Evolutionary conservation across 2,113 vertebrate genomes (phyloP).

Genomic region (Polypterus senegalus): DNA sequence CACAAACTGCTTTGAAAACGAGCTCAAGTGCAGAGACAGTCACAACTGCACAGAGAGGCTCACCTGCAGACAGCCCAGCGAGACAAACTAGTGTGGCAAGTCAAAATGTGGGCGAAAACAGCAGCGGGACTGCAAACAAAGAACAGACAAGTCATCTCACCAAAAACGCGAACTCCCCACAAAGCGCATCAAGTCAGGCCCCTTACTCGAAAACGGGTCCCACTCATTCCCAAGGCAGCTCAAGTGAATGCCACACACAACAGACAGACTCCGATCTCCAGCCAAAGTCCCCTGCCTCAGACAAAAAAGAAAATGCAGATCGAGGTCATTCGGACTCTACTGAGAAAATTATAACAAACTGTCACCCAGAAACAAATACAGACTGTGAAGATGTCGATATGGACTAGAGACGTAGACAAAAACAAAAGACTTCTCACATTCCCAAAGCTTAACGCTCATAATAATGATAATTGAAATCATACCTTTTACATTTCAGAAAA

Average conservation of each 20-base stretch:
- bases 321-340: constrained; percentile 45
- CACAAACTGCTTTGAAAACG: constrained; percentile 70
- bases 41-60: constrained; percentile 33
- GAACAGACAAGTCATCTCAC: constrained; percentile 30
- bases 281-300: constrained; percentile 41
- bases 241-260: constrained; percentile 37
- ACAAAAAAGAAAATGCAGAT: constrained; percentile 46
- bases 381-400: constrained; percentile 72
- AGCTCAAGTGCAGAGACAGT: constrained; percentile 38
- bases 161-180: constrained; percentile 36
- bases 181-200: constrained; percentile 34
- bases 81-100: constrained; percentile 13
- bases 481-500: constrained; percentile 42
- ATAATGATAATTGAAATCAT: constrained; percentile 23
- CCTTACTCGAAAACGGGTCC: constrained; percentile 28
- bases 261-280: constrained; percentile 30
- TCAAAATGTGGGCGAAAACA: constrained; percentile 31
- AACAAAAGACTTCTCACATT: constrained; percentile 33
- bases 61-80: constrained; percentile 30
- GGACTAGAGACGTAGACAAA: constrained; percentile 55
- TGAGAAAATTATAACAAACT: constrained; percentile 37
- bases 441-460: constrained; percentile 44
- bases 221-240: constrained; percentile 33
- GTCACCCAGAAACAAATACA: constrained; percentile 43
- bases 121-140: constrained; percentile 25